Evolutionary conservation across 2,113 vertebrate species (phyloP).

Genomic region (Melanostigma gelatinosum): DNA sequence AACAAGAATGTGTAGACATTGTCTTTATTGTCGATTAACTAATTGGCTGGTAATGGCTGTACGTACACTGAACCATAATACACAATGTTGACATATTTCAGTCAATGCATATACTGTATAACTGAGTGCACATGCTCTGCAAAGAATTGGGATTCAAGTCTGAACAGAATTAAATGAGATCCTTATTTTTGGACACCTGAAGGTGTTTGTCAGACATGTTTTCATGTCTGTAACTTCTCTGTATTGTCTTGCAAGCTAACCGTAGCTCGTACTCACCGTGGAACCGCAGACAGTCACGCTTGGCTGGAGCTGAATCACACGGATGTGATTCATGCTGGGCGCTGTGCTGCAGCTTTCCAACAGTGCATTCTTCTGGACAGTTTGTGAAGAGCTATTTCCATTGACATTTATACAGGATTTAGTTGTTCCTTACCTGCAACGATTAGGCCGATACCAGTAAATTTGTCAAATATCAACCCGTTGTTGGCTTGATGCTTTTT

Average conservation of each 20-base stretch:
- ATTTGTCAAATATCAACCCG: background rate
- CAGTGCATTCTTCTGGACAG: slow-evolving; percentile 28
- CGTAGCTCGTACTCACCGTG: slow-evolving; percentile 2
- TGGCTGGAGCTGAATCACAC: slow-evolving; percentile 17
- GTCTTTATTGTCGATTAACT: background rate
- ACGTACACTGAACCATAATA: background rate
- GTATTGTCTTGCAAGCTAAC: background rate
- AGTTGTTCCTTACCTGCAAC: slow-evolving; percentile 9
- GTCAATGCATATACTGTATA: background rate
- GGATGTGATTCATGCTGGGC: background rate
- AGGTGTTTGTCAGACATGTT: background rate
- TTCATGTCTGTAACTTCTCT: background rate
- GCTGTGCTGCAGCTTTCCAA: slow-evolving; percentile 7
- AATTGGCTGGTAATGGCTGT: background rate
- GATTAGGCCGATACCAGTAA: background rate
- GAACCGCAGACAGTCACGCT: slow-evolving; percentile 27
- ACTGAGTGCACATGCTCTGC: background rate
- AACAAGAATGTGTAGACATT: slow-evolving; percentile 1
- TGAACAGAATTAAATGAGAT: background rate
- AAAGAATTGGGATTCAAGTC: background rate
- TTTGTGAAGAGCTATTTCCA: background rate
- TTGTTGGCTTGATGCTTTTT: background rate
- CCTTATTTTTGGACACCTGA: background rate
- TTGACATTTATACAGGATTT: background rate
- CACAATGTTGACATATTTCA: background rate